Percentiles rank a stretch among this genome's conserved stretches.
These are phyloP conservation scores for Cottus gobio DNA, from an alignment of 2,113 vertebrate species.

Conservation along the genomic window DNA sequence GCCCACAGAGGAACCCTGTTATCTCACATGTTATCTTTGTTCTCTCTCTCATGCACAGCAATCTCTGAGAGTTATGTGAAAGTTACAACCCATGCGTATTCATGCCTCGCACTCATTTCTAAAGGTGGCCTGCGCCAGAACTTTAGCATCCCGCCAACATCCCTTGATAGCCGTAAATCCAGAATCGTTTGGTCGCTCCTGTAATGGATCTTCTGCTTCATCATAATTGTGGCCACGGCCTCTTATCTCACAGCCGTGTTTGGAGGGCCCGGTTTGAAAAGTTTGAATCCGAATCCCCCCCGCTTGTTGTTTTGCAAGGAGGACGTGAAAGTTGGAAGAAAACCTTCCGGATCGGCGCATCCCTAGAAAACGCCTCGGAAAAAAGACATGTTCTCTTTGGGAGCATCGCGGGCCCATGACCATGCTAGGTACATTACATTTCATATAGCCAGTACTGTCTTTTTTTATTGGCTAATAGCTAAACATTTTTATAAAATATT, in stretches of 20 bases:
- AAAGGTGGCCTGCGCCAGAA: constrained; percentile 9
- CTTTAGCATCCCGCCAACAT: constrained; percentile 11
- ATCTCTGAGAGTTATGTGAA: constrained; percentile 35
- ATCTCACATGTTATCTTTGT: constrained; percentile 43
- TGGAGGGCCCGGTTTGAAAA: constrained; percentile 24
- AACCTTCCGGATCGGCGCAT: constrained; percentile 6
- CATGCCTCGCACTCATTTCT: constrained; percentile 1
- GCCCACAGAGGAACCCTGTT: constrained; percentile 52
- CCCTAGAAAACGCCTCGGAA: no score
- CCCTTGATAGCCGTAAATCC: constrained; percentile 49
- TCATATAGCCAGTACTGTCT: not conserved
- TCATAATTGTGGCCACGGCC: constrained; percentile 74
- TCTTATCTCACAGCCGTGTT: constrained; percentile 63
- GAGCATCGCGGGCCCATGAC: not conserved
- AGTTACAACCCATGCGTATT: not conserved
- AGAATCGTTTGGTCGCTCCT: constrained; percentile 38
- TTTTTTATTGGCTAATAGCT: not conserved
- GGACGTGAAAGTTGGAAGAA: not conserved
- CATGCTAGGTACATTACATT: not conserved
- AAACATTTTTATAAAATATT: not conserved
- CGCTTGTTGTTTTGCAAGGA: not conserved
- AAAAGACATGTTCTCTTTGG: not conserved
- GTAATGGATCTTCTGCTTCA: constrained; percentile 69
- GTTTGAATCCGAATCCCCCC: constrained; percentile 7
- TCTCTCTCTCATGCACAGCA: constrained; percentile 13